A percentile compares a stretch with the other conserved stretches of the same genome.
These are phyloP conservation scores for Hippoglossus stenolepis DNA, from an alignment of 2,113 vertebrate genomes.

Conservation along the genomic window DNA sequence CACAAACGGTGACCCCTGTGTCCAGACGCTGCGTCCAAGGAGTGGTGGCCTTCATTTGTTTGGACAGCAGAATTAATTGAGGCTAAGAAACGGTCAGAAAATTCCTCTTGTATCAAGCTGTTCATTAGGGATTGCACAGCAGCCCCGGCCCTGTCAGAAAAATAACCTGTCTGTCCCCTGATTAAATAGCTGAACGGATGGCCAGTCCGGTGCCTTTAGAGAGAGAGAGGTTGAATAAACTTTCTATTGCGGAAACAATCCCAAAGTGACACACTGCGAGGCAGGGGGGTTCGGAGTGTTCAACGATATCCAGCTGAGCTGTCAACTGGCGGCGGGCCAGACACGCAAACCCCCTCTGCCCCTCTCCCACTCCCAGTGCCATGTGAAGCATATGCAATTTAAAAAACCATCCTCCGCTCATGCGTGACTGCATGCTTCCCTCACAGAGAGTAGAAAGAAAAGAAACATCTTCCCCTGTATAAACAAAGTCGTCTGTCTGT, in stretches of 20 bases:
- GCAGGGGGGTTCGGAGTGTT: slow-evolving; percentile 84
- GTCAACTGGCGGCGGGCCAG: slow-evolving; percentile 92
- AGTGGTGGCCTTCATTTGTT: slow-evolving; percentile 90
- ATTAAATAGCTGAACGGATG: slow-evolving; percentile 88
- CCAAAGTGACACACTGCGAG: slow-evolving; percentile 90
- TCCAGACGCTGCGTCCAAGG: slow-evolving; percentile 82
- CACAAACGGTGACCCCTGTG: slow-evolving; percentile 86
- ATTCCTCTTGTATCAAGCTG: slow-evolving; percentile 90
- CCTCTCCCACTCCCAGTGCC: slow-evolving; percentile 76
- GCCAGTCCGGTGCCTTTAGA: slow-evolving; percentile 69
- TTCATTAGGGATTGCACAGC: slow-evolving; percentile 90
- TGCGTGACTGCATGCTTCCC: slow-evolving; percentile 82
- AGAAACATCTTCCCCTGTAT: slow-evolving; percentile 73
- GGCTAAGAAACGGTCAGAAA: slow-evolving; percentile 89
- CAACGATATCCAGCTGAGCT: slow-evolving; percentile 95
- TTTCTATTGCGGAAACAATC: slow-evolving; percentile 93
- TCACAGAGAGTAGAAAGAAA: slow-evolving; percentile 68
- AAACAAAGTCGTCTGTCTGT: slow-evolving; percentile 77
- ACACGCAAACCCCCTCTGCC: slow-evolving; percentile 84
- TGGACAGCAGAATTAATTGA: slow-evolving; percentile 97
- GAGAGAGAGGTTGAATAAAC: slow-evolving; percentile 95
- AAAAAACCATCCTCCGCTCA: slow-evolving; percentile 83
- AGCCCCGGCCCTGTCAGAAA: slow-evolving; percentile 90
- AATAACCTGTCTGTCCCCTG: slow-evolving; percentile 87
- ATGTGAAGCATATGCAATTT: slow-evolving; percentile 88